Evolutionary conservation across 2,113 vertebrate species (phyloP), one percentile per base, ranked within the genome.

Genomic region (Xiphophorus couchianus): DNA sequence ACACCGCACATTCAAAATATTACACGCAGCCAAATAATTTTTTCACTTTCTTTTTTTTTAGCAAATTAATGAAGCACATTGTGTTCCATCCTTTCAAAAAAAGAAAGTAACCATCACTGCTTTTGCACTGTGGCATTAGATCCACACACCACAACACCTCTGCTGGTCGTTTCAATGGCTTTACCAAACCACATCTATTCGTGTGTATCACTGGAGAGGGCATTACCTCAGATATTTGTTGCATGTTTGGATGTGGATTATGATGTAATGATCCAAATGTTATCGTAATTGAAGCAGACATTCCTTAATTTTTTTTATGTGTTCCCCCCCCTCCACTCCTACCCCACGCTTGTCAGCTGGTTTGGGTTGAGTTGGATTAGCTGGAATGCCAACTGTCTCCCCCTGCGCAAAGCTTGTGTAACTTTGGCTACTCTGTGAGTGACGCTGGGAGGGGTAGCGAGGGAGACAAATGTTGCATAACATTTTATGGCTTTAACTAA

Each of bases 241-340:
- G 83, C 83, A 84, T 86, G 84, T 81, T 88, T 78, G 64, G 33
- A 73, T 0, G 72, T 77, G 84, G 82, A 82, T 84, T 87, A 83
- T 93, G 90, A 92, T 85, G 88, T 90, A 94, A 93, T 76, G 70
- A 80, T 86, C 82, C 82, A 80, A 91, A 91, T 85, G 89, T 83
- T 93, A 85, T 77, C 74, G 37, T 89, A 91, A 94, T 87, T 82
- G 77, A 90, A 92, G 89, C 88, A 88, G 89, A 93, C 91, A 82
- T 91, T 75, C 76, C 86, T 84, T 90, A 79, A 69, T 76, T 73
- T 78, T 67, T 73, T 69, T 73, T 83, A 27, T 67, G 65, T n/a
- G 5, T 76, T 74, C 8, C 25, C 10, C 10, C 51, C 35, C 77
- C 35, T 7, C 31, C 31, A 33, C 6, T 5, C 31, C 30, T 30